Evolutionary conservation across 2,888 invertebrate species (phyloP).

Genomic region (Hartigia nigra): DNA sequence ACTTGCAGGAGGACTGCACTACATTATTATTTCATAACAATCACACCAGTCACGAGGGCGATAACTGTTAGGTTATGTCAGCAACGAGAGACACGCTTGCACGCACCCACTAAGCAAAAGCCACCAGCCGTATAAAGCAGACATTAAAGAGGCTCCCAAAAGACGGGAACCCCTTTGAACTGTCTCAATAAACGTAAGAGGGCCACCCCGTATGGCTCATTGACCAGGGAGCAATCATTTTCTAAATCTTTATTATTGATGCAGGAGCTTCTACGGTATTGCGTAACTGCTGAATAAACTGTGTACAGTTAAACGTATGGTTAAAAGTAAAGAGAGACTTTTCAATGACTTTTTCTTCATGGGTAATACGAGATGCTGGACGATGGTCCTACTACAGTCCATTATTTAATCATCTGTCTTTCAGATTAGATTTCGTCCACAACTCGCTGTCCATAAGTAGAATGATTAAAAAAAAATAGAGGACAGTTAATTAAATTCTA

Average conservation of each 20-base stretch:
- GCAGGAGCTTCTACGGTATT: neutral
- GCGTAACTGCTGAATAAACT: neutral
- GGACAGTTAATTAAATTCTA: conserved; percentile 24
- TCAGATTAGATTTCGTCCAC: conserved; percentile 32
- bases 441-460: neutral
- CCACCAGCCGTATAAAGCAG: neutral
- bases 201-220: neutral
- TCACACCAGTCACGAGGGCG: conserved; percentile 47
- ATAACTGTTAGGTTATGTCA: conserved; percentile 47
- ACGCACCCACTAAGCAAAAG: neutral
- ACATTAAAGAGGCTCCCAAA: neutral
- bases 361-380: conserved; percentile 36
- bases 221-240: neutral
- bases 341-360: conserved; percentile 20
- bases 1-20: conserved; percentile 24
- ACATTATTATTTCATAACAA: conserved; percentile 60
- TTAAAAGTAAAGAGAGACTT: neutral
- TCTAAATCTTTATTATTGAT: neutral
- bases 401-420: conserved; percentile 36
- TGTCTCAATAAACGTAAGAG: neutral
- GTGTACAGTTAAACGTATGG: neutral
- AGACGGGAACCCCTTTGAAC: neutral
- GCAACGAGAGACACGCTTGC: neutral
- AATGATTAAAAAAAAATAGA: conserved; percentile 7
- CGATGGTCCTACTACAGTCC: conserved; percentile 21